Base-by-base conservation (phyloP, 2,888 invertebrate species). In the Pristionchus maxplancki region DNA sequence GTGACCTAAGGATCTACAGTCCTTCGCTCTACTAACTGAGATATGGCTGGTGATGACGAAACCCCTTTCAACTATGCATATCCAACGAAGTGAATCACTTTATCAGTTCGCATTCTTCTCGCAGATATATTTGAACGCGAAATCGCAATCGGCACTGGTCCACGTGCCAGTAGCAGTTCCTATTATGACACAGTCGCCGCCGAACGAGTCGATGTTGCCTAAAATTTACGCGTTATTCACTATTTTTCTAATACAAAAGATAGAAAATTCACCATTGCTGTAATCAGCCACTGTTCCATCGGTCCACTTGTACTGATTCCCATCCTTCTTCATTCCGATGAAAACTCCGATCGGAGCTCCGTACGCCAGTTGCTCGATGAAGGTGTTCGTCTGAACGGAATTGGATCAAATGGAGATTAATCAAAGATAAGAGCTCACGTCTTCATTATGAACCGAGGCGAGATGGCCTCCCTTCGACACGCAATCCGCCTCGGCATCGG, bases 91-190 rank as follows among this genome's bases (percentile, higher is more conserved):
- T n/a, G n/a, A 20, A 50, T 20, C 15, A 20, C 8, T 82, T 50
- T 82, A 82, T 82, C 50, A 48, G 50, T 48, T 50, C n/a, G 82
- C 50, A 50, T 48, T 24, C n/a, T 31, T 82, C 82, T 82, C 50
- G 17, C 82, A 82, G 8, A 82, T 40, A n/a, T 28, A 82, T 48
- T 31, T 48, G 34, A 82, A 82, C 31, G 50, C 31, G 82, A 82
- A 28, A 31, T 82, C 82, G 31, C 82, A 82, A 44, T 82, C 50
- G 17, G 31, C 31, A 82, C 28, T 82, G 17, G 17, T 50, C 82
- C 82, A 82, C 13, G 82, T 50, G 31, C 20, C 82, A 13, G 50
- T 50, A 17, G 24, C 15, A 9, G 82, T 24, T 6, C 48, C 50
- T 15, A 82, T 48, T 15, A 82, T 82, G n/a, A 50, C 48, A n/a